phyloP scores from a whole-genome alignment of 2,113 vertebrate genomes.

The Sylvilagus bachmani region DNA sequence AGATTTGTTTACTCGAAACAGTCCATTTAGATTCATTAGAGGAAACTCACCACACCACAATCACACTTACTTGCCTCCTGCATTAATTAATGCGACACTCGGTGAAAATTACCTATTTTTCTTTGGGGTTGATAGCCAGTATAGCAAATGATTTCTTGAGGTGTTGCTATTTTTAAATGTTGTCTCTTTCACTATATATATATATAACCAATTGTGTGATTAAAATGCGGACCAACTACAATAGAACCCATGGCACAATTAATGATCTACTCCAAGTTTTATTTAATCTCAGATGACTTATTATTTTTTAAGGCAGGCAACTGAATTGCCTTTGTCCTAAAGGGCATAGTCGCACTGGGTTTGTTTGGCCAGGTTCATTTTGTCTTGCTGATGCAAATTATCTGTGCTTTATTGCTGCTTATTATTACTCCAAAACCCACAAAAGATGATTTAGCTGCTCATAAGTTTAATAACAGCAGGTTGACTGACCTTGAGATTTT shows the following conservation, averaged over 20 bases:
- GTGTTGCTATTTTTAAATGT: slow-evolving; percentile 7
- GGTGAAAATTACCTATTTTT: background rate
- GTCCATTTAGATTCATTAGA: background rate
- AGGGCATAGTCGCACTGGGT: slow-evolving; percentile 60
- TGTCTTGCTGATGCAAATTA: slow-evolving; percentile 77
- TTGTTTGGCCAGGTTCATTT: slow-evolving; percentile 74
- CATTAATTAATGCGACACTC: background rate
- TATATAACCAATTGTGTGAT: slow-evolving; percentile 53
- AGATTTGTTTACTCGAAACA: background rate
- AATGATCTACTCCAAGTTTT: slow-evolving; percentile 58
- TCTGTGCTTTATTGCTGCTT: slow-evolving; percentile 73
- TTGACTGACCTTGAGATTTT: slow-evolving; percentile 78
- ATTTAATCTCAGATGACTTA: slow-evolving; percentile 75
- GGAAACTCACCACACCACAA: background rate
- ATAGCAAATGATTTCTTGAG: background rate
- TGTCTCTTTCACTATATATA: slow-evolving; percentile 31
- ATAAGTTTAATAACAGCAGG: slow-evolving; percentile 73
- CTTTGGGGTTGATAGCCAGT: background rate
- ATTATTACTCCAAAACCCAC: slow-evolving; percentile 65
- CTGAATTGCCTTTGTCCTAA: slow-evolving; percentile 74
- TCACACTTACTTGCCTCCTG: background rate
- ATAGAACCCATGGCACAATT: slow-evolving; percentile 39
- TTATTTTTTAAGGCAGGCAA: slow-evolving; percentile 68
- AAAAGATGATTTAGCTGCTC: slow-evolving; percentile 70
- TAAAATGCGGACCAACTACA: background rate